phyloP scores from a whole-genome alignment of 2,797 vertebrate species.

The Syndactyla subalaris region DNA sequence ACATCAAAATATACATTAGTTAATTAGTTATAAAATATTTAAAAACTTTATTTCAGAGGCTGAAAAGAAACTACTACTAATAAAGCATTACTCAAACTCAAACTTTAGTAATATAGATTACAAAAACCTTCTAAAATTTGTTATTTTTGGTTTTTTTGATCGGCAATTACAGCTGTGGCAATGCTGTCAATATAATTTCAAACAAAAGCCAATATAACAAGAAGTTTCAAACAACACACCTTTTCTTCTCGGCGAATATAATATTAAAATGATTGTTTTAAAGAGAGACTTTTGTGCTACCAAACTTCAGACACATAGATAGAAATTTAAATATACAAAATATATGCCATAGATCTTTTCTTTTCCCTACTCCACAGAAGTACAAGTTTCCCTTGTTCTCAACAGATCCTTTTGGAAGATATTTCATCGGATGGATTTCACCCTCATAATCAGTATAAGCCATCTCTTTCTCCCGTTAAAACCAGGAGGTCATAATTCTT shows the following conservation, averaged over 20 bases:
- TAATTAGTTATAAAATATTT: slow-evolving; percentile 80
- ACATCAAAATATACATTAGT: slow-evolving; percentile 82
- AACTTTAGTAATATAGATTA: slow-evolving; percentile 81
- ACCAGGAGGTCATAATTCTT: slow-evolving; percentile 77
- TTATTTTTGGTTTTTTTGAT: slow-evolving; percentile 80
- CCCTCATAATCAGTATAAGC: slow-evolving; percentile 70
- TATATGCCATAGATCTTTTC: slow-evolving; percentile 74
- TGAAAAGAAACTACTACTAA: slow-evolving; percentile 75
- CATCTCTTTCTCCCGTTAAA: slow-evolving; percentile 73
- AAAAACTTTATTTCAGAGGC: slow-evolving; percentile 79
- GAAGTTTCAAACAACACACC: slow-evolving; percentile 70
- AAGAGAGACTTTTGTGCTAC: slow-evolving; percentile 75
- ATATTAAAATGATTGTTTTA: slow-evolving; percentile 77
- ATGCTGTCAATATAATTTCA: slow-evolving; percentile 72
- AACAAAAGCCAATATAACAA: slow-evolving; percentile 75
- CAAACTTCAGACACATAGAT: slow-evolving; percentile 74
- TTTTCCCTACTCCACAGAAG: slow-evolving; percentile 31
- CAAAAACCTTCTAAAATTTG: slow-evolving; percentile 76
- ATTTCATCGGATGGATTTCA: slow-evolving; percentile 70
- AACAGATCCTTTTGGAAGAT: slow-evolving; percentile 76
- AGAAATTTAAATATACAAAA: slow-evolving; percentile 84
- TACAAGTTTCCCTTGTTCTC: slow-evolving; percentile 65
- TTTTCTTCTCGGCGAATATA: slow-evolving; percentile 73
- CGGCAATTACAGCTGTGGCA: slow-evolving; percentile 64
- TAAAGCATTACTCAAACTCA: slow-evolving; percentile 76